phyloP scores from a whole-genome alignment of 2,113 vertebrate species.

The Pimephales promelas region DNA sequence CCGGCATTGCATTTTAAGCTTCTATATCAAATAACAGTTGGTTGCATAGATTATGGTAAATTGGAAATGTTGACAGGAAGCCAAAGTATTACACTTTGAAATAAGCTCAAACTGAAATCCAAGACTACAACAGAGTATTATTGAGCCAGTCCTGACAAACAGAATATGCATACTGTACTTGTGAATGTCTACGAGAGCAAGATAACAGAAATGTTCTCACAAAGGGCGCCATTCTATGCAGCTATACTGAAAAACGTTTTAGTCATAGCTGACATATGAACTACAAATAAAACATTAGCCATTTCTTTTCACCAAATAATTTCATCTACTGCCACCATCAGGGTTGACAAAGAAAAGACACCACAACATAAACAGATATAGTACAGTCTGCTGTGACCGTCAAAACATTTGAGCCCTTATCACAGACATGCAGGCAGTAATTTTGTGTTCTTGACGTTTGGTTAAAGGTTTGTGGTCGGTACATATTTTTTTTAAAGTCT shows the following conservation, averaged over 20 bases:
- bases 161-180: conserved; percentile 35
- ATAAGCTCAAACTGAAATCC: conserved; percentile 50
- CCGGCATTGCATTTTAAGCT: conserved; percentile 63
- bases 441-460: not conserved
- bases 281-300: not conserved
- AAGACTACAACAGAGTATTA: conserved; percentile 50
- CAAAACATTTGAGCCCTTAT: not conserved
- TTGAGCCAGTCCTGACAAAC: conserved; percentile 45
- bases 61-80: conserved; percentile 64
- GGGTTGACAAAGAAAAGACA: conserved; percentile 48
- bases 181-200: conserved; percentile 18
- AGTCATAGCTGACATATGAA: conserved; percentile 2
- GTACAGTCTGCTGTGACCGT: conserved; percentile 11
- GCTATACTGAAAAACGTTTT: not conserved
- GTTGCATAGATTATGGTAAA: conserved; percentile 76
- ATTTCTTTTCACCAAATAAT: conserved; percentile 41
- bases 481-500: not conserved
- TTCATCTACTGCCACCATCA: conserved; percentile 64
- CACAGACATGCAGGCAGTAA: not conserved
- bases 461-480: not conserved
- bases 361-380: conserved; percentile 36
- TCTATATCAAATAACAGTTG: conserved; percentile 72
- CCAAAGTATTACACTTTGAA: conserved; percentile 58
- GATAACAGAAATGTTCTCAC: not conserved
- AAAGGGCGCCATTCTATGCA: not conserved